phyloP scores from a whole-genome alignment of 2,888 invertebrate species.

The Anoncus sp. region DNA sequence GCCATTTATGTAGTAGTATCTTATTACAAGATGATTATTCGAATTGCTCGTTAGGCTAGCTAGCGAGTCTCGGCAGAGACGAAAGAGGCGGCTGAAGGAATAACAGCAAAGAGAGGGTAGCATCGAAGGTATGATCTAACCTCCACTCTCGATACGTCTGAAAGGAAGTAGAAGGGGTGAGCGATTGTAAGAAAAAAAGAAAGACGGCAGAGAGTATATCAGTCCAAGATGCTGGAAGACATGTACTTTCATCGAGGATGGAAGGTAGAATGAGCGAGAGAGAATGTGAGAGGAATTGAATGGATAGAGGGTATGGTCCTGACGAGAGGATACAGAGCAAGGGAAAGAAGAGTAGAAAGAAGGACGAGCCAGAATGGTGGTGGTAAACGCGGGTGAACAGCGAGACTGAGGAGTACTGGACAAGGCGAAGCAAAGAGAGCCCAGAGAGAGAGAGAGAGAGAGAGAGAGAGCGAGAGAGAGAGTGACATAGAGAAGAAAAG shows the following conservation, averaged over 20 bases:
- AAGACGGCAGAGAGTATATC: slow-evolving; percentile 14
- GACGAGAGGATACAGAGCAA: slow-evolving; percentile 24
- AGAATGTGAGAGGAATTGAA: slow-evolving; percentile 30
- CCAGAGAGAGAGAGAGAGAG: slow-evolving; percentile 34
- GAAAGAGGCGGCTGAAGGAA: slow-evolving; percentile 30
- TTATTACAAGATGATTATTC: slow-evolving; percentile 74
- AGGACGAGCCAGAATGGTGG: slow-evolving; percentile 67
- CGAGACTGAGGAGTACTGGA: slow-evolving; percentile 53
- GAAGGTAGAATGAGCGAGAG: slow-evolving; percentile 45
- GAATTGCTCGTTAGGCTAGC: slow-evolving; percentile 62
- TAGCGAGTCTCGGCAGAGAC: slow-evolving; percentile 16
- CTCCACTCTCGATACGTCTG: slow-evolving; percentile 17
- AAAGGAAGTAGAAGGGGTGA: slow-evolving; percentile 27
- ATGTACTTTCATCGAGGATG: slow-evolving; percentile 43
- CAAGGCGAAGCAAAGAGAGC: slow-evolving; percentile 46
- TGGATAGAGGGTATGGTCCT: slow-evolving; percentile 10
- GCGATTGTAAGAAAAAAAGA: slow-evolving; percentile 36
- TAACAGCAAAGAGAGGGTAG: slow-evolving; percentile 11
- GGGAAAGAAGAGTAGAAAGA: slow-evolving; percentile 57
- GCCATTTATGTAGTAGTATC: slow-evolving; percentile 67
- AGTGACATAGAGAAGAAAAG: slow-evolving; percentile 49
- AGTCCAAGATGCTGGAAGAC: slow-evolving; percentile 26
- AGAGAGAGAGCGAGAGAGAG: slow-evolving; percentile 52
- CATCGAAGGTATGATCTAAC: slow-evolving; percentile 28
- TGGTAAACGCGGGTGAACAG: slow-evolving; percentile 55